These are phyloP conservation scores for Odontamblyopus lacepedii DNA, from an alignment of 2,797 vertebrate genomes.

Conservation along the genomic window DNA sequence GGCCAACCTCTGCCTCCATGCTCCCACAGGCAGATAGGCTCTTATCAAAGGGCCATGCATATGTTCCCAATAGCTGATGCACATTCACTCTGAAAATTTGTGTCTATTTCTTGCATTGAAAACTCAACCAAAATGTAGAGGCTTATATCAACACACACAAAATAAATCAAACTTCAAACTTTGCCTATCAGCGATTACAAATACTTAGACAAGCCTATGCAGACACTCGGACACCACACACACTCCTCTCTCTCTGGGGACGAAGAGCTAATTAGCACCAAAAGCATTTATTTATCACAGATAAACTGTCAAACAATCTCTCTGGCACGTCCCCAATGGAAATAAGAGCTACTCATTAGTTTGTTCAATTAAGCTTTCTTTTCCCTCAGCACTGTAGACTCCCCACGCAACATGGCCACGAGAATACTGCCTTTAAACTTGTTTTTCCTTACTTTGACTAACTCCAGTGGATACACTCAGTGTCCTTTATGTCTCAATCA, in stretches of 20 bases:
- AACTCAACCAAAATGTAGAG: not conserved
- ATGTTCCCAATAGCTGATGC: conserved; percentile 29
- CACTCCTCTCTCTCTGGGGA: conserved; percentile 65
- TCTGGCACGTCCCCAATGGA: conserved; percentile 77
- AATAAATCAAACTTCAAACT: conserved; percentile 8
- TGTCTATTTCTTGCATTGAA: not conserved
- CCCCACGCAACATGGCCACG: conserved; percentile 40
- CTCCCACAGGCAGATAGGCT: conserved; percentile 64
- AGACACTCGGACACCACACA: conserved; percentile 70
- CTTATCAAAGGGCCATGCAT: conserved; percentile 68
- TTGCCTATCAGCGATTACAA: conserved; percentile 3
- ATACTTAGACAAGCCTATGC: conserved; percentile 25
- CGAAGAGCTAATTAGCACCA: conserved; percentile 78
- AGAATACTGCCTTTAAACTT: conserved; percentile 64
- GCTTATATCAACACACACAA: not conserved
- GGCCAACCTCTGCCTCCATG: conserved; percentile 63
- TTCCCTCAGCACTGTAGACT: conserved; percentile 63
- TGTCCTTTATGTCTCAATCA: conserved; percentile 25
- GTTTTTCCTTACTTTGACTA: conserved; percentile 25
- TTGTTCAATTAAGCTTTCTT: conserved; percentile 82
- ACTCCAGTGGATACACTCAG: conserved; percentile 20
- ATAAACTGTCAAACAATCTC: conserved; percentile 85
- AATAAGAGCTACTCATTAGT: conserved; percentile 82
- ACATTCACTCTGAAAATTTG: not conserved
- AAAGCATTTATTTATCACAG: conserved; percentile 84